Evolutionary conservation across 2,797 vertebrate species (phyloP).

Genomic region (Danio kyathit): DNA sequence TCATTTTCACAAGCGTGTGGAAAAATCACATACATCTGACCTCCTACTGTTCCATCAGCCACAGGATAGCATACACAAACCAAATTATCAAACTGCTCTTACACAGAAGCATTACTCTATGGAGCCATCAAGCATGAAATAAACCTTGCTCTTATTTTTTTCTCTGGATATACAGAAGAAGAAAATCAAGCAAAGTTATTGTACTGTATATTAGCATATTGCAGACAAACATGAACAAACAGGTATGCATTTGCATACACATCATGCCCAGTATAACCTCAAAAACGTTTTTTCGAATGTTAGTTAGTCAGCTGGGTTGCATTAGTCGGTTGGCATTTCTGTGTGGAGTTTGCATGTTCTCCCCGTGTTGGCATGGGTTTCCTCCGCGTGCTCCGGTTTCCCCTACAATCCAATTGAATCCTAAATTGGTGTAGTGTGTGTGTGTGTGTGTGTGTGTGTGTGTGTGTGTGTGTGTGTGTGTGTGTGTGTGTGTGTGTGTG

Average conservation of each 20-base stretch:
- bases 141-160: neutral
- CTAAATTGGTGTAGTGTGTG: too few species aligned
- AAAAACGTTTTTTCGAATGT: neutral
- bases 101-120: conserved; percentile 8
- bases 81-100: conserved; percentile 5
- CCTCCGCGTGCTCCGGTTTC: too few species aligned
- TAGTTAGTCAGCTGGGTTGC: neutral
- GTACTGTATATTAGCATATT: too few species aligned
- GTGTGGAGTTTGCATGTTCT: too few species aligned
- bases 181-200: neutral
- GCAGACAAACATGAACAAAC: too few species aligned
- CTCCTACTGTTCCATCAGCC: conserved; percentile 9
- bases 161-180: neutral
- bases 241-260: neutral
- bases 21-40: conserved; percentile 4
- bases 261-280: too few species aligned
- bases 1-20: neutral
- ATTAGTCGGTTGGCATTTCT: too few species aligned
- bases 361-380: too few species aligned
- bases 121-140: neutral
- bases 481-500: too few species aligned
- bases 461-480: too few species aligned
- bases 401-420: too few species aligned
- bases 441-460: too few species aligned
- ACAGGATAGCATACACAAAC: conserved; percentile 5